These are phyloP conservation scores for Hylaeus volcanicus DNA, from an alignment of 1,140 invertebrate genomes.

Conservation along the genomic window DNA sequence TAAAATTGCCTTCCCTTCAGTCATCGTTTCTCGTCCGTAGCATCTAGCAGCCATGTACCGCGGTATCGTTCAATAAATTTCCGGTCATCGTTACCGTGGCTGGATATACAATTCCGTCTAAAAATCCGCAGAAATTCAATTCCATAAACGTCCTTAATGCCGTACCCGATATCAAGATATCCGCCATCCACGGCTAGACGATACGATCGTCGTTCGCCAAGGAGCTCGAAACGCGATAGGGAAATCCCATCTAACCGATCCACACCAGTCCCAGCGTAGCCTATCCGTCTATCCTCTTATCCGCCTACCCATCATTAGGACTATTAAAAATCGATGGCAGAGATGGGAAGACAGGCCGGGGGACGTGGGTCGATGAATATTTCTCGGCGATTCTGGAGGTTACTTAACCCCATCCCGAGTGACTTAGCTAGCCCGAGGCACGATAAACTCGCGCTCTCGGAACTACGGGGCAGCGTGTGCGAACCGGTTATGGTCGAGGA, in stretches of 20 bases:
- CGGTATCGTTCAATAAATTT: too few species aligned
- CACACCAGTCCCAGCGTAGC: background rate
- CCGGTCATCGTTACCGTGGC: background rate
- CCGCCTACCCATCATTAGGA: conserved; percentile 30
- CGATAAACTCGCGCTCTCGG: conserved; percentile 52
- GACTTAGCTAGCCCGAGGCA: conserved; percentile 59
- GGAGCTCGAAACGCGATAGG: conserved; percentile 17
- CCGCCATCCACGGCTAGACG: background rate
- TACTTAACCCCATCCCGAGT: conserved; percentile 60
- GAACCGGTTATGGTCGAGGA: conserved; percentile 72
- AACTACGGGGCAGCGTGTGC: conserved; percentile 51
- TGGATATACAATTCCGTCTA: background rate
- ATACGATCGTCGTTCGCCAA: conserved; percentile 1
- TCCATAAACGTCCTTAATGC: background rate
- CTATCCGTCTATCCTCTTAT: conserved; percentile 34
- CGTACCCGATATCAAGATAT: conserved; percentile 14
- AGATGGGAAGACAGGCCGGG: conserved; percentile 37
- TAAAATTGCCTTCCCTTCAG: too few species aligned
- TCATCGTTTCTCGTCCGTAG: too few species aligned
- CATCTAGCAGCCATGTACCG: too few species aligned
- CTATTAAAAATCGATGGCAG: conserved; percentile 55
- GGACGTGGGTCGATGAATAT: conserved; percentile 54
- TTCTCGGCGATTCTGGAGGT: conserved; percentile 58
- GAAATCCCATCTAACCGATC: conserved; percentile 20
- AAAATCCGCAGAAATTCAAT: background rate